These are phyloP conservation scores for Argentina silus DNA, from an alignment of 2,797 vertebrate genomes.

Conservation along the genomic window DNA sequence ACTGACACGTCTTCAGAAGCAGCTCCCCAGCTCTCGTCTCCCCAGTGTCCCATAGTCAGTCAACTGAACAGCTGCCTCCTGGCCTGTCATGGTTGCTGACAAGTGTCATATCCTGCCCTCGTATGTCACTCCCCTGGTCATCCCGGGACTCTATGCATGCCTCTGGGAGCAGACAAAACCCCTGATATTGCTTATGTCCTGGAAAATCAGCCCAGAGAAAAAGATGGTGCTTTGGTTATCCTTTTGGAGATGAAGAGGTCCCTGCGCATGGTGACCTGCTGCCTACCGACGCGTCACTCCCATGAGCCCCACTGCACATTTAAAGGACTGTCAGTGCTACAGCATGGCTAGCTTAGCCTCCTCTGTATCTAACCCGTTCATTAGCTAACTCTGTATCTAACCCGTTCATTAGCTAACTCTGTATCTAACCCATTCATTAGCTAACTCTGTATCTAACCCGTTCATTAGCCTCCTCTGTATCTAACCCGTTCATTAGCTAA, in stretches of 20 bases:
- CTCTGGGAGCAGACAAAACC: slow-evolving; percentile 48
- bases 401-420: neutral
- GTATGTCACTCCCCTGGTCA: slow-evolving; percentile 38
- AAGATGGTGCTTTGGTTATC: neutral
- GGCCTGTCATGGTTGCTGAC: slow-evolving; percentile 55
- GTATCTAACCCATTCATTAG: neutral
- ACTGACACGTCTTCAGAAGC: slow-evolving; percentile 45
- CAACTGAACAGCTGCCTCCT: slow-evolving; percentile 54
- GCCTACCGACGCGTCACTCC: slow-evolving; percentile 21
- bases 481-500: neutral
- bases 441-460: neutral
- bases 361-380: no score
- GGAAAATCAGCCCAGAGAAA: slow-evolving; percentile 9
- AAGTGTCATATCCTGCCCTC: slow-evolving; percentile 63
- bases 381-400: neutral
- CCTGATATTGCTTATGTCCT: slow-evolving; percentile 31
- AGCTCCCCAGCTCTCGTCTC: slow-evolving; percentile 35
- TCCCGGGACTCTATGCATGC: slow-evolving; percentile 46
- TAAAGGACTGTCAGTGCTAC: no score
- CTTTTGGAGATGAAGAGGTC: slow-evolving; percentile 22
- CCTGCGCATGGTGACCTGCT: slow-evolving; percentile 19
- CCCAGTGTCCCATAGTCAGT: slow-evolving; percentile 42
- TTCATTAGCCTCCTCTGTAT: neutral
- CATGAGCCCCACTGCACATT: neutral
- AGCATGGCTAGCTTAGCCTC: no score